Conservation (phyloP, 2,113 vertebrate genomes). For the Varanus salvator region DNA sequence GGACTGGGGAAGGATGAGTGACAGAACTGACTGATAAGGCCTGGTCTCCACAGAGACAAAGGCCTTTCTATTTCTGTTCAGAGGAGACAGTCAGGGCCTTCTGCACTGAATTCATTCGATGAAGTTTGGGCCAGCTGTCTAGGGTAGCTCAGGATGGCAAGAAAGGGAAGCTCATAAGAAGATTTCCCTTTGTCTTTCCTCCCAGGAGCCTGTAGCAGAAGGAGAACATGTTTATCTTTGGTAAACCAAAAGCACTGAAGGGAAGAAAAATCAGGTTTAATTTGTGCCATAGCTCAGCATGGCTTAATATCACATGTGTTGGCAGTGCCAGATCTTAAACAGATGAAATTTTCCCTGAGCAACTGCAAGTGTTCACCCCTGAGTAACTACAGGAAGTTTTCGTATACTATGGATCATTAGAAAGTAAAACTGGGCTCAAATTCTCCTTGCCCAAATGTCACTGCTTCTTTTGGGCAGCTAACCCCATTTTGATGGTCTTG, state of each 20-base stretch:
- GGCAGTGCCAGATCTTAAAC: background rate
- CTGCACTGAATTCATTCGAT: constrained; percentile 73
- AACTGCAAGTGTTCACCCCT: background rate
- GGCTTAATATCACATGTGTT: background rate
- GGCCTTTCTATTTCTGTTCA: constrained; percentile 62
- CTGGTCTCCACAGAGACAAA: constrained; percentile 70
- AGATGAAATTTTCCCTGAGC: background rate
- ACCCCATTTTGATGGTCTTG: background rate
- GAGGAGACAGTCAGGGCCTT: constrained; percentile 60
- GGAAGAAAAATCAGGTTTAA: constrained; percentile 31
- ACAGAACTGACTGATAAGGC: constrained; percentile 78
- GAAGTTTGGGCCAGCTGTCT: constrained; percentile 73
- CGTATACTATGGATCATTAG: background rate
- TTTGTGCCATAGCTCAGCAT: background rate
- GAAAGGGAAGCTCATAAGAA: constrained; percentile 38
- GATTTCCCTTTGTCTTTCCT: background rate
- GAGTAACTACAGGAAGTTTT: background rate
- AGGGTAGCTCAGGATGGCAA: constrained; percentile 54
- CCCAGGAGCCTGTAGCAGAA: constrained; percentile 22
- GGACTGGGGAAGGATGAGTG: constrained; percentile 69
- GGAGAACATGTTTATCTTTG: constrained; percentile 43
- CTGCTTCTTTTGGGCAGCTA: background rate
- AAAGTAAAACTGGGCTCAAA: background rate
- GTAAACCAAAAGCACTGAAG: constrained; percentile 27
- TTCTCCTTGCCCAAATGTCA: background rate